A percentile compares a stretch with the other conserved stretches of the same genome.
phyloP scores from a whole-genome alignment of 2,797 vertebrate species.

The Syngnathus acus region DNA sequence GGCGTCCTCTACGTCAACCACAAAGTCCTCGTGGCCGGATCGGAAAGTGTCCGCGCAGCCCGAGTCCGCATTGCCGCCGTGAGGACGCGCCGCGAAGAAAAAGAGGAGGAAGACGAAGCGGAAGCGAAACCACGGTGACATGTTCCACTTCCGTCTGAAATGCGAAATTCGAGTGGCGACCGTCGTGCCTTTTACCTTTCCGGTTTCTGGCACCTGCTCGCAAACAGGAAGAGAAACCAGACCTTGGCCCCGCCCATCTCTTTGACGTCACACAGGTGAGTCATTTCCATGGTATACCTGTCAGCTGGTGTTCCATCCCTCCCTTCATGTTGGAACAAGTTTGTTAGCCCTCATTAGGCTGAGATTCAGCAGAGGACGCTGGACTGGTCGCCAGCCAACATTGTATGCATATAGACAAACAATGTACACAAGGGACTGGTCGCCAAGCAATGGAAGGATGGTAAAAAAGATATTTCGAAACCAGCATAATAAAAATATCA shows the following conservation, averaged over 20 bases:
- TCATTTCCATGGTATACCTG: neutral
- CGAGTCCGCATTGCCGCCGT: slow-evolving; percentile 4
- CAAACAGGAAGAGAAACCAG: slow-evolving; percentile 19
- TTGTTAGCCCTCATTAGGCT: too few relatives aligned
- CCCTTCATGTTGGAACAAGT: too few relatives aligned
- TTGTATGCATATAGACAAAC: too few relatives aligned
- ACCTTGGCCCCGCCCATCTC: slow-evolving; percentile 6
- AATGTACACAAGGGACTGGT: too few relatives aligned
- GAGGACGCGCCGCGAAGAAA: neutral
- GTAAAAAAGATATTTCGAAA: too few relatives aligned
- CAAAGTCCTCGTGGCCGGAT: slow-evolving; percentile 28
- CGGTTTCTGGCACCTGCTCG: slow-evolving; percentile 36
- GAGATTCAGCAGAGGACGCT: too few relatives aligned
- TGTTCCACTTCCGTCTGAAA: neutral
- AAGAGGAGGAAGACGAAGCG: slow-evolving; percentile 8
- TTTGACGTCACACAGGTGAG: slow-evolving; percentile 37
- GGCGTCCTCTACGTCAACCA: slow-evolving; percentile 74
- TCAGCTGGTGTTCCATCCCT: too few relatives aligned
- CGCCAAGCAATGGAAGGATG: too few relatives aligned
- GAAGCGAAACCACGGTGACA: slow-evolving; percentile 10
- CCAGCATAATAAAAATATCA: too few relatives aligned
- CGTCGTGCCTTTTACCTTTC: neutral
- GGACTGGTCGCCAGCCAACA: neutral
- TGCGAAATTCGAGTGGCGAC: too few relatives aligned
- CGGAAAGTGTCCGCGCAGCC: slow-evolving; percentile 5